phyloP scores from a whole-genome alignment of 2,888 invertebrate species.

The Thecophora atra region DNA sequence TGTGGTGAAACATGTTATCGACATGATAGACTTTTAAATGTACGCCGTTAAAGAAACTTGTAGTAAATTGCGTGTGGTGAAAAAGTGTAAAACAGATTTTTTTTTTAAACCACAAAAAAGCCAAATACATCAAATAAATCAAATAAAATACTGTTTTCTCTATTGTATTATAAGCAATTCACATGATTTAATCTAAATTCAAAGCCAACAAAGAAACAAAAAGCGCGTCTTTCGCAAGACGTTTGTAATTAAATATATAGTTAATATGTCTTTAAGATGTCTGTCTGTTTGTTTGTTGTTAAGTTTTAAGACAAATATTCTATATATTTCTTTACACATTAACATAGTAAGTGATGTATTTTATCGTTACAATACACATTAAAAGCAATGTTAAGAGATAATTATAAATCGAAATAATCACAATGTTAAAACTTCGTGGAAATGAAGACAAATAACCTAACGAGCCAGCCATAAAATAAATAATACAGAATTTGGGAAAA shows the following conservation, averaged over 20 bases:
- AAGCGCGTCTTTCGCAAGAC: not conserved
- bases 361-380: not conserved
- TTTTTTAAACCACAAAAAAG: too few species aligned
- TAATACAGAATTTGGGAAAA: too few species aligned
- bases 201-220: not conserved
- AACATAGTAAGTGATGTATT: not conserved
- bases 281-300: constrained; percentile 50
- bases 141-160: not conserved
- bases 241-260: not conserved
- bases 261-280: not conserved
- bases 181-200: not conserved
- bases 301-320: constrained; percentile 44
- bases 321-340: not conserved
- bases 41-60: too few species aligned
- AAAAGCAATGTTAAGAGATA: too few species aligned
- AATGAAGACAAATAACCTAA: too few species aligned
- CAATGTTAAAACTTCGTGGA: too few species aligned
- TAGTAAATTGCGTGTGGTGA: too few species aligned
- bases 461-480: too few species aligned
- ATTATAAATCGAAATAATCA: not conserved
- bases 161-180: not conserved
- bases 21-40: too few species aligned
- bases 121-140: not conserved
- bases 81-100: too few species aligned
- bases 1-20: too few species aligned